Conservation (phyloP, 2,797 vertebrate species). For the Spinibarbus caldwelli region DNA sequence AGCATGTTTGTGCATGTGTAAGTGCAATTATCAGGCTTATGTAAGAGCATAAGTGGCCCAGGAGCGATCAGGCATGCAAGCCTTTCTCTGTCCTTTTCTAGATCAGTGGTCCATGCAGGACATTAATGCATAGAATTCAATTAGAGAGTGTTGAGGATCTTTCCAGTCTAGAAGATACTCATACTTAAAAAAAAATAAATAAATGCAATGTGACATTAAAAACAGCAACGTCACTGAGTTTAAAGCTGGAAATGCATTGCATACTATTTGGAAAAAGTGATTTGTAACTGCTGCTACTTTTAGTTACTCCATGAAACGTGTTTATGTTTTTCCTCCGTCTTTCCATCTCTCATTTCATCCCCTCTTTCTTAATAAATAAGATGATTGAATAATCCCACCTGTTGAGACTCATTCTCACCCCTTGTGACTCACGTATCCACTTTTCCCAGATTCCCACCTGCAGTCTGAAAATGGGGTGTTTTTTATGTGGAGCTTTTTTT, state of each 20-base stretch:
- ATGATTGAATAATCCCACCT: constrained; percentile 49
- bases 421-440: constrained; percentile 75
- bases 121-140: background rate
- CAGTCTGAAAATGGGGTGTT: constrained; percentile 42
- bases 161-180: background rate
- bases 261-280: background rate
- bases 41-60: constrained; percentile 63
- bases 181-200: background rate
- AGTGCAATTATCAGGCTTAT: constrained; percentile 64
- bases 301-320: background rate
- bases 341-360: background rate
- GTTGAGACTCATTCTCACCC: constrained; percentile 65
- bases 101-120: constrained; percentile 23
- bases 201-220: background rate
- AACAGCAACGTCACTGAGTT: background rate
- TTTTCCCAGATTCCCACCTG: constrained; percentile 75
- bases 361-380: background rate
- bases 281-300: background rate
- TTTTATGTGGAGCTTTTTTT: constrained; percentile 66
- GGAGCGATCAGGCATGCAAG: constrained; percentile 40
- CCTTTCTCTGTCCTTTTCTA: constrained; percentile 7
- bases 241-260: background rate
- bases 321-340: background rate
- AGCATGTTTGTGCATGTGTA: constrained; percentile 40
- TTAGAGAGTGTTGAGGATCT: background rate